Evolutionary conservation across 1,140 invertebrate genomes (phyloP).

Genomic region (Cotesia vestalis): DNA sequence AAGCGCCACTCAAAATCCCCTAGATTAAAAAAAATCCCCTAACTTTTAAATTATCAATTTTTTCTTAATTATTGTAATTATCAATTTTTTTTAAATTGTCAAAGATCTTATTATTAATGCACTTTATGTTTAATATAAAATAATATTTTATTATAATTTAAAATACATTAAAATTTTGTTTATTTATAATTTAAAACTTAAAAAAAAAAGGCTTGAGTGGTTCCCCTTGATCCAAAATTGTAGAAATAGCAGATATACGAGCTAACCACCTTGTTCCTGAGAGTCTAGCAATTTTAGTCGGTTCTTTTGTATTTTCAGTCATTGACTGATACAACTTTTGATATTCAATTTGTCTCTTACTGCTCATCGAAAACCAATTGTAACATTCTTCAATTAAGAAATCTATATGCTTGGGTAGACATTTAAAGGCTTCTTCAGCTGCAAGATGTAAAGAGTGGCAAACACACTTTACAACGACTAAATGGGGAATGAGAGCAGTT

Average conservation of each 20-base stretch:
- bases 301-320: slow-evolving; percentile 1
- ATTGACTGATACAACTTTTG: slow-evolving; percentile 7
- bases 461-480: slow-evolving; percentile 54
- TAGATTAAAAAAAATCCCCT: background rate
- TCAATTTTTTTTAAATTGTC: no score
- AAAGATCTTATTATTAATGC: no score
- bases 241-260: slow-evolving; percentile 25
- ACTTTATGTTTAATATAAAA: no score
- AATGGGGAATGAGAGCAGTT: slow-evolving; percentile 44
- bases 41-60: no score
- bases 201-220: slow-evolving; percentile 21
- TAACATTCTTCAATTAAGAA: slow-evolving; percentile 48
- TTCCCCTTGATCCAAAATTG: slow-evolving; percentile 37
- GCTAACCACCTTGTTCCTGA: slow-evolving; percentile 36
- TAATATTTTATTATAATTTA: no score
- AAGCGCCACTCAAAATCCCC: background rate
- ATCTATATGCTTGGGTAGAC: slow-evolving; percentile 46
- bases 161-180: no score
- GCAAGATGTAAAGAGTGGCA: slow-evolving; percentile 59
- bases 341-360: slow-evolving; percentile 45
- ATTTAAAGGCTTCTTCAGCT: slow-evolving; percentile 53
- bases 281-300: slow-evolving; percentile 34
- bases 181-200: no score
- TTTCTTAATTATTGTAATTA: no score
- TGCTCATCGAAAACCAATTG: slow-evolving; percentile 49